Percentiles rank a stretch among this genome's conserved stretches.
Evolutionary conservation across 2,113 vertebrate species (phyloP).

Genomic region (Actenoides lindsayi): DNA sequence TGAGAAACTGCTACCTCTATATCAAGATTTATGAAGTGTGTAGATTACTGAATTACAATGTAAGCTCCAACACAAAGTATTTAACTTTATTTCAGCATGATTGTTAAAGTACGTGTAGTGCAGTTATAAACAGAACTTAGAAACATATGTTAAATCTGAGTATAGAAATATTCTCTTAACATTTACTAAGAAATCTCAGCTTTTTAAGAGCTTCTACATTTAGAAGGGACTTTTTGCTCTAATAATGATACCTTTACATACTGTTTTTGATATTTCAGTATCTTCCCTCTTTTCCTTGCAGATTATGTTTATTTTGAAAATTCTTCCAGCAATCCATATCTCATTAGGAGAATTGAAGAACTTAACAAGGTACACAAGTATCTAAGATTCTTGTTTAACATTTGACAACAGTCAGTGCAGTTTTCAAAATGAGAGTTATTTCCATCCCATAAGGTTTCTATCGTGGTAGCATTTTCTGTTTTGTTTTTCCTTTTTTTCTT

Average conservation of each 20-base stretch:
- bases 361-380: constrained; percentile 91
- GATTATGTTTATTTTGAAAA: constrained; percentile 99
- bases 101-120: background rate
- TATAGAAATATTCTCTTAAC: background rate
- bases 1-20: background rate
- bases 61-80: background rate
- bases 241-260: background rate
- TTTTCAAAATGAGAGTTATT: background rate
- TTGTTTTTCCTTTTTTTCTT: no score
- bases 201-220: background rate
- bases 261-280: background rate
- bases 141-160: background rate
- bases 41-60: background rate
- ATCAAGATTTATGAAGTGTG: background rate
- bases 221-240: background rate
- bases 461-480: background rate
- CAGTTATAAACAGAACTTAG: background rate
- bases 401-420: background rate
- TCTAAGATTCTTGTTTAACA: background rate
- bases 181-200: background rate
- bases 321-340: constrained; percentile 98
- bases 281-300: constrained; percentile 74
- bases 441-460: background rate
- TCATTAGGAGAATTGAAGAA: constrained; percentile 98
- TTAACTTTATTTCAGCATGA: background rate